Conservation (phyloP, 2,113 vertebrate genomes). For the Gallinago jamesoni region DNA sequence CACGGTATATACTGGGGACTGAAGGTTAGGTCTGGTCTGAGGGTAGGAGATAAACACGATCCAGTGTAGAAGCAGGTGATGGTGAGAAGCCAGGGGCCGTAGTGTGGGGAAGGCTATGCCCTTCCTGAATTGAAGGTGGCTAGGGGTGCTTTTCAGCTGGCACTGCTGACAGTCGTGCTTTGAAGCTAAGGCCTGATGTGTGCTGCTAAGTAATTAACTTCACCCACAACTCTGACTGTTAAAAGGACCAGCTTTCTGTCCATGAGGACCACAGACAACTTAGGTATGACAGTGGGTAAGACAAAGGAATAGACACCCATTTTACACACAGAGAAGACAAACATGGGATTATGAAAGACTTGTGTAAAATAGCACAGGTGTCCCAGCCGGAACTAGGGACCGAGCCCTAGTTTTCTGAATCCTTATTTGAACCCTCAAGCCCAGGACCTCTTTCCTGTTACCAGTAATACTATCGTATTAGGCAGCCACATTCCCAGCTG, state of each 20-base stretch:
- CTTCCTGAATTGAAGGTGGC: background rate
- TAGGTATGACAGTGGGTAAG: background rate
- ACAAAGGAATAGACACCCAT: background rate
- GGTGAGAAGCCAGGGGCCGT: background rate
- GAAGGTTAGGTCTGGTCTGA: background rate
- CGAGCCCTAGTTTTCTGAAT: background rate
- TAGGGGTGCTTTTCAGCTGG: background rate
- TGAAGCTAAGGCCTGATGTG: background rate
- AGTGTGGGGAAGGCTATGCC: background rate
- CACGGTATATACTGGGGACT: background rate
- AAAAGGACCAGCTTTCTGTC: background rate
- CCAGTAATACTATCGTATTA: background rate
- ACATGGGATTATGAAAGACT: background rate
- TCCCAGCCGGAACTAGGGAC: background rate
- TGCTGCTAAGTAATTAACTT: background rate
- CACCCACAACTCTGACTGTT: background rate
- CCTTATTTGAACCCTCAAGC: background rate
- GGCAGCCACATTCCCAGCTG: background rate
- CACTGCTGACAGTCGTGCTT: background rate
- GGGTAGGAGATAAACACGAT: background rate
- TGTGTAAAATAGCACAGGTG: background rate
- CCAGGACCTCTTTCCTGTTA: background rate
- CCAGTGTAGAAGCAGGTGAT: background rate
- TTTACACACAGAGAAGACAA: background rate
- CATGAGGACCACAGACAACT: background rate